Evolutionary conservation across 2,888 invertebrate genomes (phyloP).

Genomic region (Xanthorhoe designata): DNA sequence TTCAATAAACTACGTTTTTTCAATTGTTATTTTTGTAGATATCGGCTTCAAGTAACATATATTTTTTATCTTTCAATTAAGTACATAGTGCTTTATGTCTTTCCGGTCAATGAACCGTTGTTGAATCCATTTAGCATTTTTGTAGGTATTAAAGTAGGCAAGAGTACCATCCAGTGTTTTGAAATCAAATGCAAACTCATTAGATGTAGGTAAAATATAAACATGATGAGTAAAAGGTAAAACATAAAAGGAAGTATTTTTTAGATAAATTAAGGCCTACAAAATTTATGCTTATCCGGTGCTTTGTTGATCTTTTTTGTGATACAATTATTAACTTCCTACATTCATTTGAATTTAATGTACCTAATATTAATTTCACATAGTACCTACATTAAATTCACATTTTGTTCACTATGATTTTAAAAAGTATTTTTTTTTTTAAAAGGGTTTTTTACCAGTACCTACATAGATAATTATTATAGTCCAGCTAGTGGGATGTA

Average conservation of each 20-base stretch:
- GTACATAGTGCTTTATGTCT: too few relatives aligned
- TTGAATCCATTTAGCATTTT: too few relatives aligned
- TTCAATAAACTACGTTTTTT: neutral
- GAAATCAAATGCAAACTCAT: neutral
- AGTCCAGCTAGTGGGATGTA: too few relatives aligned
- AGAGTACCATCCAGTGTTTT: neutral
- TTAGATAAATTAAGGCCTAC: neutral
- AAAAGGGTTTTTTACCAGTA: too few relatives aligned
- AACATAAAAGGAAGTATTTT: constrained; percentile 5
- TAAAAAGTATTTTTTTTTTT: too few relatives aligned
- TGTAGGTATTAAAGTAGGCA: too few relatives aligned
- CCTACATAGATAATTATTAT: too few relatives aligned
- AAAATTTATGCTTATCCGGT: constrained; percentile 5
- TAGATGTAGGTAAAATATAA: neutral
- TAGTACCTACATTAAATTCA: neutral
- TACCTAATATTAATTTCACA: neutral
- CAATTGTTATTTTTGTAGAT: neutral
- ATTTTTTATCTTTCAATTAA: neutral
- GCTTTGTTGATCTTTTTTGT: constrained; percentile 19
- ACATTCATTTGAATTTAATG: neutral
- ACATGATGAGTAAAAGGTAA: too few relatives aligned
- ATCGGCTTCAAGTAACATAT: neutral
- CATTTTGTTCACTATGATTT: neutral
- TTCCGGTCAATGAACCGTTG: too few relatives aligned
- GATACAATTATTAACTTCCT: constrained; percentile 18